Evolutionary conservation across 2,888 invertebrate species (phyloP).

Genomic region (Celastrina argiolus): DNA sequence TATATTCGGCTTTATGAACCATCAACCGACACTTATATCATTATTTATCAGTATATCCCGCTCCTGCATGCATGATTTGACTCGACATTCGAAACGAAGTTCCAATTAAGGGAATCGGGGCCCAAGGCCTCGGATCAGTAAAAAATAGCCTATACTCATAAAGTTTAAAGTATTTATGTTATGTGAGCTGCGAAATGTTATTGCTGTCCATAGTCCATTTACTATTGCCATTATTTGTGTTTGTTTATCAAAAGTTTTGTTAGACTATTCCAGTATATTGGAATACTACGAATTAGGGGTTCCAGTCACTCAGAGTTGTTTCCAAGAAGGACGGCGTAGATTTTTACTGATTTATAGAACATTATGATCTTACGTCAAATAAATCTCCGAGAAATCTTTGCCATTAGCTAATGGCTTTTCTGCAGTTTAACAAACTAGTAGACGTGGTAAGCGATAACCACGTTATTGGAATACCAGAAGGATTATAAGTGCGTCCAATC

Average conservation of each 20-base stretch:
- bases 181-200: conserved; percentile 19
- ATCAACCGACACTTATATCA: too few relatives aligned
- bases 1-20: too few relatives aligned
- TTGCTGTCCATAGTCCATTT: conserved; percentile 21
- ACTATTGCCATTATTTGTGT: conserved; percentile 28
- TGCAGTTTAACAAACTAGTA: too few relatives aligned
- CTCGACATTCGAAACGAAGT: too few relatives aligned
- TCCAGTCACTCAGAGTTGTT: neutral
- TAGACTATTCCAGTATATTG: neutral
- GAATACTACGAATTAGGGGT: neutral
- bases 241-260: conserved; percentile 15
- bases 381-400: neutral
- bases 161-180: conserved; percentile 16
- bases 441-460: too few relatives aligned
- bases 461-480: too few relatives aligned
- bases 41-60: too few relatives aligned
- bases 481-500: too few relatives aligned
- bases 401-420: too few relatives aligned
- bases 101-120: too few relatives aligned
- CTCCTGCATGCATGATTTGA: too few relatives aligned
- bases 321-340: neutral
- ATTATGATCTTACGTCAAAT: neutral
- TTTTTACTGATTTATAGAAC: neutral
- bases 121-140: too few relatives aligned
- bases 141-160: neutral